Evolutionary conservation across 2,113 vertebrate genomes (phyloP).

Genomic region (Colistium nudipinnis): DNA sequence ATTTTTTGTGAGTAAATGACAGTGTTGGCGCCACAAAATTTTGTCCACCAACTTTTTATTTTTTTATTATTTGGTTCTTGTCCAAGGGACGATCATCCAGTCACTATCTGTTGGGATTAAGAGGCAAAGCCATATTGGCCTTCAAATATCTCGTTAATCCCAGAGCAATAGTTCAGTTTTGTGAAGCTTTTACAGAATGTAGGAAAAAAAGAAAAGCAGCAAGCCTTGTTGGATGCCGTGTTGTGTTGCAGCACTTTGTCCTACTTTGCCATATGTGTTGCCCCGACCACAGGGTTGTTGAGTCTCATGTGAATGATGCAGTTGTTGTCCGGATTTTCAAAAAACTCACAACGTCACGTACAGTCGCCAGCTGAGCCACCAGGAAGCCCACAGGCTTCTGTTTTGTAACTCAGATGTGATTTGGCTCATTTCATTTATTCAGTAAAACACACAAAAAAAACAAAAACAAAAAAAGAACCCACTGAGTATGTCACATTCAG

Average conservation of each 20-base stretch:
- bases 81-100: conserved; percentile 33
- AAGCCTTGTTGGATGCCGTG: conserved; percentile 3
- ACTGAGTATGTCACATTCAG: conserved; percentile 7
- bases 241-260: conserved; percentile 34
- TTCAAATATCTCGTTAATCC: conserved; percentile 11
- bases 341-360: conserved; percentile 33
- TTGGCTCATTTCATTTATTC: conserved; percentile 45
- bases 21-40: too few species aligned
- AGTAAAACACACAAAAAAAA: conserved; percentile 10
- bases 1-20: too few species aligned
- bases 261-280: conserved; percentile 44
- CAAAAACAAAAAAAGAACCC: conserved; percentile 1
- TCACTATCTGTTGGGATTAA: conserved; percentile 44
- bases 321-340: conserved; percentile 42
- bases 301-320: conserved; percentile 6
- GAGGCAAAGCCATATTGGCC: background rate
- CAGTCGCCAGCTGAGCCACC: conserved; percentile 61
- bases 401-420: conserved; percentile 56
- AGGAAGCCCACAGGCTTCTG: conserved; percentile 45
- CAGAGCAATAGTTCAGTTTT: conserved; percentile 2
- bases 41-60: too few species aligned
- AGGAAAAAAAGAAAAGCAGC: background rate
- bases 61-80: conserved; percentile 11
- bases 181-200: too few species aligned
- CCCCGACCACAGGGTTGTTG: conserved; percentile 34